A percentile compares a stretch with the other conserved stretches of the same genome.
Conservation (phyloP, 2,113 vertebrate genomes). For the Anser cygnoides region DNA sequence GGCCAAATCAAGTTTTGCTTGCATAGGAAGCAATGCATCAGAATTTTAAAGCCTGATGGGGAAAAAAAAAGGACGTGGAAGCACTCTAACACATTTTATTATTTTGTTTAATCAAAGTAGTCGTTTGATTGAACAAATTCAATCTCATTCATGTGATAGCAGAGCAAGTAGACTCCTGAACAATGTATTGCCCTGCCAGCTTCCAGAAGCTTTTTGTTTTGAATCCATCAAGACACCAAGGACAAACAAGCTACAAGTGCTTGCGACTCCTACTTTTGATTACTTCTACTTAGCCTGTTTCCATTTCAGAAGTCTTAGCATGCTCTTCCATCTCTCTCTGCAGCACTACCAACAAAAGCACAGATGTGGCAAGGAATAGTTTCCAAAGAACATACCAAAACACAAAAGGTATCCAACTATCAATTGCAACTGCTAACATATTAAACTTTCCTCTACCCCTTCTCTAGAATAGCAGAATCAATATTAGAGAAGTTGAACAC, state of each 20-base stretch:
- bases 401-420: not conserved
- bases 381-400: not conserved
- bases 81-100: not conserved
- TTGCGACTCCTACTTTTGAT: not conserved
- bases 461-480: not conserved
- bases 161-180: not conserved
- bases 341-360: not conserved
- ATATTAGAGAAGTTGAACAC: not conserved
- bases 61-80: not conserved
- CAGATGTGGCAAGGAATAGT: not conserved
- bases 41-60: not conserved
- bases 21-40: not conserved
- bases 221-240: not conserved
- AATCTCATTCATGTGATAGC: not conserved
- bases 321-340: not conserved
- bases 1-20: not conserved
- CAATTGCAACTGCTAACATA: not conserved
- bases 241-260: not conserved
- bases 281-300: not conserved
- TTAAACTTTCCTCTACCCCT: not conserved
- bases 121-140: not conserved
- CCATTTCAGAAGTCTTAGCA: not conserved
- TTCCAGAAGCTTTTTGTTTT: not conserved
- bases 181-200: not conserved
- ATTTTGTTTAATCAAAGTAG: not conserved